Base-by-base conservation (phyloP, 2,113 vertebrate species). In the Daubentonia madagascariensis region DNA sequence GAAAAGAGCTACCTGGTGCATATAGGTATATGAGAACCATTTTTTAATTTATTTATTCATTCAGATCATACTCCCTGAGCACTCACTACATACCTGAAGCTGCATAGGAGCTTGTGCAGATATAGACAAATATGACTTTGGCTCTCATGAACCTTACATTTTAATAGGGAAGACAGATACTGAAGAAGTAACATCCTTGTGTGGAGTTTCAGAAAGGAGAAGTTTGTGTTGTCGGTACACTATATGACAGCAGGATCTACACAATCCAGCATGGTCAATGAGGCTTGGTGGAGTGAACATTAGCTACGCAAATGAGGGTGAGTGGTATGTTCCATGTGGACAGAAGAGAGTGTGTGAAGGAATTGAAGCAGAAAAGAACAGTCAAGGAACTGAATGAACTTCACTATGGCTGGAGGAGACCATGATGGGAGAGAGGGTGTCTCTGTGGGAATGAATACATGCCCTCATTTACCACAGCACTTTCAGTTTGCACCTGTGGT, bases 81-180 rank as follows among this genome's bases (percentile, higher is more conserved):
- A 7, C 40, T 22, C 35, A 6, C 17, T 48, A 37, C 2, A 23
- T 5, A 10, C 10, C 18, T 67, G 23, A 78, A 48, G 8, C 30
- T 12, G 7, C 1, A 43, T 2, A 28, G 16, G 17, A 65, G 6
- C 6, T 37, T 17, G 5, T 11, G 4, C 10, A 22, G 16, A 45
- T 9, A 10, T 0, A 1, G 16, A 25, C 10, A 37, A 20, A 2
- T 30, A 3, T 3, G 4, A 20, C 32, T 40, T 45, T 7, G 68
- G 4, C 23, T 67, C 13, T 32, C 12, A 10, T 9, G 37, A 59
- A 7, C 6, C 6, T 30, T 30, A 8, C 3, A 9, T 17, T 48
- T 45, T 37, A 57, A 32, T 20, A 16, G n/a, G 16, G 59, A 43
- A 76, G 16, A 40, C 12, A 88, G 43, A 67, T 0, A 11, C 32